Evolutionary conservation across 2,888 invertebrate species (phyloP).

Genomic region (Zaprionus lineosus): DNA sequence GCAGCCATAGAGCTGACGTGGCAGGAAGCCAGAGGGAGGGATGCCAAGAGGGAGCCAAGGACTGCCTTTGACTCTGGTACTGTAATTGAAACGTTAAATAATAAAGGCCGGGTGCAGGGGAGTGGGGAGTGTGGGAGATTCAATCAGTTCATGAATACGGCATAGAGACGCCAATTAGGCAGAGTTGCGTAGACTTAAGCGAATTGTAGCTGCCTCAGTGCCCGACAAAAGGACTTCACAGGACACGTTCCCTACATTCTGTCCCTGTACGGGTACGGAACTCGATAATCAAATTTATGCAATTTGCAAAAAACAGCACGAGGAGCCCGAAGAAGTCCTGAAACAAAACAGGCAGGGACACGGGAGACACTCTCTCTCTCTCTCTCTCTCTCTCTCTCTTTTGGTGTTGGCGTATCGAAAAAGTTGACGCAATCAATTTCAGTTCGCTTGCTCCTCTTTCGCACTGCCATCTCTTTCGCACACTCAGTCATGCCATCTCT

Average conservation of each 20-base stretch:
- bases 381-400: neutral
- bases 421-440: constrained; percentile 71
- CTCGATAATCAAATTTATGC: constrained; percentile 67
- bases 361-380: too few relatives aligned
- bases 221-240: constrained; percentile 32
- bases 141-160: constrained; percentile 65
- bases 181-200: constrained; percentile 48
- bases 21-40: too few relatives aligned
- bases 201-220: constrained; percentile 36
- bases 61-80: constrained; percentile 8
- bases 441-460: constrained; percentile 36
- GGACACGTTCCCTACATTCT: constrained; percentile 20
- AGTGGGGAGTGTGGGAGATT: constrained; percentile 61
- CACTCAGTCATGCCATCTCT: constrained; percentile 3
- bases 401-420: constrained; percentile 40
- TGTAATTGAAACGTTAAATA: constrained; percentile 77
- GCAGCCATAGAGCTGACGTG: too few relatives aligned
- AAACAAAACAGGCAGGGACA: constrained; percentile 63
- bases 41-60: too few relatives aligned
- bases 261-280: constrained; percentile 16
- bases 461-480: constrained; percentile 4
- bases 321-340: constrained; percentile 41
- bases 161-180: constrained; percentile 53
- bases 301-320: constrained; percentile 51
- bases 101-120: too few relatives aligned